Base-by-base conservation (phyloP, 2,888 invertebrate genomes). In the Aricia artaxerxes region DNA sequence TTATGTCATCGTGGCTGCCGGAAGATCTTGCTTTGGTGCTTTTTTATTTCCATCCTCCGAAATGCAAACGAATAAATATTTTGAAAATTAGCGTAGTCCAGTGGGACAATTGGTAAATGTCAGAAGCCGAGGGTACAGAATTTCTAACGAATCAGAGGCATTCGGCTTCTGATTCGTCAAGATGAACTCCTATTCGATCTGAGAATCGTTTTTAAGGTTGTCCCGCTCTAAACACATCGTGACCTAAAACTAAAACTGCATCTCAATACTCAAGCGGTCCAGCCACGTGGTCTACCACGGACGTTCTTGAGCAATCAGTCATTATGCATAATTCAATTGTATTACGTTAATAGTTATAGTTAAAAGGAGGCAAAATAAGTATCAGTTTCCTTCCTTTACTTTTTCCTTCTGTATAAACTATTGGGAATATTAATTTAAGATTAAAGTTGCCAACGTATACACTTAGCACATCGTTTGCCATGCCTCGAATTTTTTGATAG, bases 331-430 rank as follows among this genome's bases (percentile, higher is more conserved):
- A 69, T 69, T 69, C 69, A 69, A 69, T 69, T 69, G 35, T 69
- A 35, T 69, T 69, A 69, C 69, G 69, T 35, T 69, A 69, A 38
- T 69, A 69, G 69, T 35, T 38, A 38, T 69, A 69, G 35, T 24
- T 24, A 69, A 69, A 35, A 69, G 69, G 69, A 69, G 69, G 38
- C 31, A 69, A 69, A 69, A 69, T 69, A 69, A 69, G 69, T 69
- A 69, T 35, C 35, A 13, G 69, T 69, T 69, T 69, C 69, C 69
- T 69, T 69, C 69, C 69, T 69, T 69, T 69, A 35, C 69, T 69
- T 69, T 69, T 69, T 69, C 69, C 69, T 69, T 13, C 13, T 69
- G 69, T 35, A 16, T 69, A 69, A 35, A 38, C 35, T 69, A 69
- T 69, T 69, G 35, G 35, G 38, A 69, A 35, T 69, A 69, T 35